Base-by-base conservation (phyloP, 2,888 invertebrate genomes). In the Sphaeridia pumilis region DNA sequence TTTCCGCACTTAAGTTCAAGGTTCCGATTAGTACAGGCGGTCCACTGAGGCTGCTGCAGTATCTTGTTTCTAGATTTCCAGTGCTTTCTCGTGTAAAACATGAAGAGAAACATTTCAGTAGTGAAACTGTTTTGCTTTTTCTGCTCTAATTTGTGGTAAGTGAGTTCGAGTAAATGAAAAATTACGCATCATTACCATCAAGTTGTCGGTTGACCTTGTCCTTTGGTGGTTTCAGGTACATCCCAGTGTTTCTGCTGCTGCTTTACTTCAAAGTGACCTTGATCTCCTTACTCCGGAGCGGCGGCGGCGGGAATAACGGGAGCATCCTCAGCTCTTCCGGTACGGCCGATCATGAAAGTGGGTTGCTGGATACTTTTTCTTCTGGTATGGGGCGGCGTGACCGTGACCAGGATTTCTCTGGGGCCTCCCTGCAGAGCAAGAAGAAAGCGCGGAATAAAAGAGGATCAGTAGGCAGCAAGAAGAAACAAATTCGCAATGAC, bases 241-340 rank as follows among this genome's bases (percentile, higher is more conserved):
- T 63, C 25, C 62, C 63, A 10, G 25, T 62, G 17, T 55, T 63
- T 26, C 48, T 49, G 5, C 46, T 65, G 7, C 53, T 65, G 7
- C 36, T 65, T 4, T 59, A 56, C 4, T 34, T 65, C 10, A 65
- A 65, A 50, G 56, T 65, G 22, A 63, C 60, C 22, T 49, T 65
- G 4, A 45, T 65, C 20, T 58, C 60, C 7, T 24, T 59, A 34
- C 51, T 64, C 4, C 38, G 38, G 5, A 38, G 17, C 20, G 38
- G 17, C 24, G 28, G 14, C 2, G 49, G 25, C 21, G 22, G 12
- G 17, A 38, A 7, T 21, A 41, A 25, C 35, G 22, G 4, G 17
- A 38, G 35, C 28, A 45, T 38, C 22, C 21, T 28, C 48, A 45
- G 20, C 51, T 50, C 24, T 49, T n/a, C 7, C 22, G 21, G 34